Evolutionary conservation across 2,888 invertebrate genomes (phyloP), one percentile per base, ranked within the genome.

Genomic region (Cerceris rybyensis): DNA sequence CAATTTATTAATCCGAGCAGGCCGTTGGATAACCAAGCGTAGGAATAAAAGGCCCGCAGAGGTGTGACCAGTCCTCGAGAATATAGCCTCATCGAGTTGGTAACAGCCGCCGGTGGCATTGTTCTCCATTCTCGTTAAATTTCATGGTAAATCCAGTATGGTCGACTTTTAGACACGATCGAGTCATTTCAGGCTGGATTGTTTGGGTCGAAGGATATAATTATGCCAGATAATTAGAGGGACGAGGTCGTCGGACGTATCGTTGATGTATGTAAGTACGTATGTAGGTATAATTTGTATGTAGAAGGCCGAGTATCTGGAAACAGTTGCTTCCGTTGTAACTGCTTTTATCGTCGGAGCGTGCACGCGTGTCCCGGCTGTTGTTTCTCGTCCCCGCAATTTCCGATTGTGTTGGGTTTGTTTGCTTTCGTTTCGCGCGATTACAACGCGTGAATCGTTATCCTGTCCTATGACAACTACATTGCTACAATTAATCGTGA

Each of bases 1-100:
- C 85, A 78, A 86, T 86, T 86, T 86, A 86, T 86, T 84, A 86
- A 86, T 84, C 78, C 84, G 68, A 14, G 67, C 75, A 70, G 7
- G 64, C 76, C 63, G 59, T 75, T 59, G 71, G 54, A 67, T 55
- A 42, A 69, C 54, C 75, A 72, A 70, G 69, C 58, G 55, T 63
- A 54, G 69, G 70, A 58, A 80, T 69, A 54, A 84, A 85, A 82
- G 74, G 63, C 43, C 63, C 66, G 70, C 61, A 50, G 80, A 85
- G 86, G 80, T 85, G 86, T 60, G 77, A 78, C 66, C 66, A 41
- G 46, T 71, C 60, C 67, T 70, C 61, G 66, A 66, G 75, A 28
- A 76, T 41, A 54, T 76, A 50, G 57, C 66, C 52, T 69, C 28
- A 28, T 28, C 28, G 28, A 28, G 28, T 28, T 28, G 28, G 70